Percentiles rank a stretch among this genome's conserved stretches.
Evolutionary conservation across 2,888 invertebrate species (phyloP).

Genomic region (Ectemnius continuus): DNA sequence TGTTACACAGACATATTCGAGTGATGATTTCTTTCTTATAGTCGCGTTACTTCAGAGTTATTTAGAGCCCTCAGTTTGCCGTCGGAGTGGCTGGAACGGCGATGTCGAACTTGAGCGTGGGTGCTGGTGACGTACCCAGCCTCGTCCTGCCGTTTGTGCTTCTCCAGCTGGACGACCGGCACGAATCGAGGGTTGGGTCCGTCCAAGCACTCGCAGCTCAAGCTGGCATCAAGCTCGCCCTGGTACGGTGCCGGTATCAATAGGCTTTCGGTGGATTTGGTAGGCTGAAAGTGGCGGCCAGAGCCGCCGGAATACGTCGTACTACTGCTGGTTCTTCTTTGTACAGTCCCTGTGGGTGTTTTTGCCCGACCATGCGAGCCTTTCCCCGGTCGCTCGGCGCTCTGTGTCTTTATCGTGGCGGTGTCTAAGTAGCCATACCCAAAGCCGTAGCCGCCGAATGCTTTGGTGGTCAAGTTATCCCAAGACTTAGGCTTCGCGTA

Average conservation of each 20-base stretch:
- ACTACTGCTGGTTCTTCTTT: conserved; percentile 78
- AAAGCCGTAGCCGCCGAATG: conserved; percentile 91
- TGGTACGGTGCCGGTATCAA: conserved; percentile 84
- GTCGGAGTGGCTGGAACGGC: conserved; percentile 74
- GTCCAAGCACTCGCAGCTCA: conserved; percentile 86
- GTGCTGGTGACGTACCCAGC: conserved; percentile 51
- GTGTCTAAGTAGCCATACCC: conserved; percentile 91
- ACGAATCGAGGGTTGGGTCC: conserved; percentile 63
- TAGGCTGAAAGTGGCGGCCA: conserved; percentile 82
- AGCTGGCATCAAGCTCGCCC: conserved; percentile 83
- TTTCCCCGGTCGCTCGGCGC: conserved; percentile 75
- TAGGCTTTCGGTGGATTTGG: conserved; percentile 90
- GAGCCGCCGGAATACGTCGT: conserved; percentile 72
- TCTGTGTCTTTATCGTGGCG: conserved; percentile 77
- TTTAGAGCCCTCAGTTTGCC: conserved; percentile 69
- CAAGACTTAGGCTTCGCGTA: conserved; percentile 90
- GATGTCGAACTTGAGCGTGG: conserved; percentile 68
- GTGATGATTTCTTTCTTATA: conserved; percentile 55
- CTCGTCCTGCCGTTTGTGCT: conserved; percentile 69
- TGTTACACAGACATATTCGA: conserved; percentile 12
- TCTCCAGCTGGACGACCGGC: conserved; percentile 69
- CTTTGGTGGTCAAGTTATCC: conserved; percentile 93
- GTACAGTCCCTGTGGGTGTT: conserved; percentile 79
- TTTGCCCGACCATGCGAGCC: conserved; percentile 82
- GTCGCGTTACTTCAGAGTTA: conserved; percentile 70